Percentiles rank a stretch among this genome's conserved stretches.
Conservation (phyloP, 2,797 vertebrate genomes). For the Lepidocolaptes lacrymiger region DNA sequence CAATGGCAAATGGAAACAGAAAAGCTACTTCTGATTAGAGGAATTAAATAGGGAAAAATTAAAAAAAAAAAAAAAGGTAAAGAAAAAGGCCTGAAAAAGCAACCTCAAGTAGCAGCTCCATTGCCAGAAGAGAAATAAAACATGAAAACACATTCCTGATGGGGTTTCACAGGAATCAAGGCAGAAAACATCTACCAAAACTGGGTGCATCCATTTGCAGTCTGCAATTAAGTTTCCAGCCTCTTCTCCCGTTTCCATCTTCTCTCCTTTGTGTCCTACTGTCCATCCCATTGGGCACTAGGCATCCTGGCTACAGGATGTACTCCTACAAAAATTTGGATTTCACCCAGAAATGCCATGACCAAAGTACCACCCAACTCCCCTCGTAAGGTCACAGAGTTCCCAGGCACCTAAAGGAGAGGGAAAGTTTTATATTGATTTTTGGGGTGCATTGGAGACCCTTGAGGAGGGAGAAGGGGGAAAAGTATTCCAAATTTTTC, state of each 20-base stretch:
- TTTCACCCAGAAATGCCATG: neutral
- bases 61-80: too few species aligned
- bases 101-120: neutral
- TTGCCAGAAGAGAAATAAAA: neutral
- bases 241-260: neutral
- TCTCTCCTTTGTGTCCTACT: neutral
- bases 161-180: neutral
- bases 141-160: neutral
- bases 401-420: neutral
- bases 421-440: neutral
- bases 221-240: neutral
- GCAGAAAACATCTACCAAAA: neutral
- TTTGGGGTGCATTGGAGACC: neutral
- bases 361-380: neutral
- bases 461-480: neutral
- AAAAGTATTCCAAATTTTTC: neutral
- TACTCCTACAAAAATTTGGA: neutral
- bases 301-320: neutral
- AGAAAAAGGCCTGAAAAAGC: neutral
- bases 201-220: neutral
- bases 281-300: neutral
- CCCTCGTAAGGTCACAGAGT: neutral
- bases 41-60: neutral
- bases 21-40: conserved; percentile 3
- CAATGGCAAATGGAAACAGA: neutral